phyloP scores from a whole-genome alignment of 2,888 invertebrate genomes.

The Andrena haemorrhoa region DNA sequence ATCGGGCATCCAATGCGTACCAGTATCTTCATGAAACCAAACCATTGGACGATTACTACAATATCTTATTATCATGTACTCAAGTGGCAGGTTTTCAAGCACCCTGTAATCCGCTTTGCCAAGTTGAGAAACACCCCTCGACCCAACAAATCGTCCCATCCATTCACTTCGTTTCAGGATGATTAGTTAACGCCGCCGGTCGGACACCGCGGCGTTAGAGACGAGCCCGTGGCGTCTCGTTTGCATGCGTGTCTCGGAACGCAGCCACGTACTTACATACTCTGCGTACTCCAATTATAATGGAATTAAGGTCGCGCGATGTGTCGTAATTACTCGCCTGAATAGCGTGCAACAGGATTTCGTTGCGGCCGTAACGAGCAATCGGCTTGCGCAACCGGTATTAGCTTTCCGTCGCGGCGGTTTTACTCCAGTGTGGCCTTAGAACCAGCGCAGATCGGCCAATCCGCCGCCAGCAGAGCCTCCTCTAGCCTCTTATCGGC shows the following conservation, averaged over 20 bases:
- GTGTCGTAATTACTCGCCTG: conserved; percentile 58
- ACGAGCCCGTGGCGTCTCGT: conserved; percentile 29
- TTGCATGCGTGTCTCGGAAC: conserved; percentile 27
- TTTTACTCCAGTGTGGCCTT: conserved; percentile 33
- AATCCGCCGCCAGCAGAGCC: too few species aligned
- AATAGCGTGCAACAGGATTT: conserved; percentile 58
- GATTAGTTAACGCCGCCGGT: neutral
- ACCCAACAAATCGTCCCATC: too few species aligned
- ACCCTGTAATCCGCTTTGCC: too few species aligned
- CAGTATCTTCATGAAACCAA: too few species aligned
- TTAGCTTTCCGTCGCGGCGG: conserved; percentile 45
- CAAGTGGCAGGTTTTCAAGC: too few species aligned
- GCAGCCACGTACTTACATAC: conserved; percentile 25
- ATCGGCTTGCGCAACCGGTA: conserved; percentile 53
- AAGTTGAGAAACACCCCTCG: too few species aligned
- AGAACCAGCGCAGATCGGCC: too few species aligned
- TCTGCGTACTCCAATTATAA: conserved; percentile 54
- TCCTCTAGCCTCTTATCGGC: conserved; percentile 5
- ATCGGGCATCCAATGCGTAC: too few species aligned
- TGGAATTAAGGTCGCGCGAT: conserved; percentile 57
- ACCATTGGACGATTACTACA: too few species aligned
- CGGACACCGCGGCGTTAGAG: conserved; percentile 19
- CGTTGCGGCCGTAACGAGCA: conserved; percentile 54
- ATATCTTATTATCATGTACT: too few species aligned
- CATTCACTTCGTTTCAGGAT: neutral